phyloP scores from a whole-genome alignment of 2,797 vertebrate genomes.

The Hirundo rustica region DNA sequence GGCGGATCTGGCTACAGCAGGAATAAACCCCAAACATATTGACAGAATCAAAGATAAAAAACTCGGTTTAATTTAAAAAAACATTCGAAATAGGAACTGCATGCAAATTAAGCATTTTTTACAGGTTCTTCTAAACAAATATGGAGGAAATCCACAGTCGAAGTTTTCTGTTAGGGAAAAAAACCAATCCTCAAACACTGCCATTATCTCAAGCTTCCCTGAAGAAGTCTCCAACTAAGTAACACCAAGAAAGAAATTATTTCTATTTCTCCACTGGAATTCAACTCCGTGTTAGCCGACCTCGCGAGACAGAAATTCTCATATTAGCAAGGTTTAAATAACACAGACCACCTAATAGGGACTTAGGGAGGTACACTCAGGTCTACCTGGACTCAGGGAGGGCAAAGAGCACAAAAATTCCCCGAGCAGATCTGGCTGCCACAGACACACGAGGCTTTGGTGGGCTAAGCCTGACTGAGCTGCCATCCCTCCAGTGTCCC shows the following conservation, averaged over 20 bases:
- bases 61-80: not conserved
- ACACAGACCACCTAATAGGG: fast-evolving
- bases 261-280: not conserved
- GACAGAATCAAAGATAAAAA: not conserved
- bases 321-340: not conserved
- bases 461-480: not conserved
- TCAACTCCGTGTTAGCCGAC: not conserved
- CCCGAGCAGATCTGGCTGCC: not conserved
- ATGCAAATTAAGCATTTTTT: not conserved
- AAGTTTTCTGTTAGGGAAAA: not conserved
- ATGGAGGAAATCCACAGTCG: not conserved
- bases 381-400: not conserved
- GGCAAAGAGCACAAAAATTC: not conserved
- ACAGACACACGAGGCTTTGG: not conserved
- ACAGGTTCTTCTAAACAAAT: not conserved
- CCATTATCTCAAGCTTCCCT: not conserved
- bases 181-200: not conserved
- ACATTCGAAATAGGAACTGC: not conserved
- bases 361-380: not conserved
- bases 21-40: not conserved
- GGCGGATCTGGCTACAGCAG: not conserved
- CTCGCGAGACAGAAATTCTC: not conserved
- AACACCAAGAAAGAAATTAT: not conserved
- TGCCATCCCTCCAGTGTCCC: not conserved
- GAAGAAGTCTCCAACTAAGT: not conserved